phyloP scores from a whole-genome alignment of 2,888 invertebrate genomes.

The Catocala nupta region DNA sequence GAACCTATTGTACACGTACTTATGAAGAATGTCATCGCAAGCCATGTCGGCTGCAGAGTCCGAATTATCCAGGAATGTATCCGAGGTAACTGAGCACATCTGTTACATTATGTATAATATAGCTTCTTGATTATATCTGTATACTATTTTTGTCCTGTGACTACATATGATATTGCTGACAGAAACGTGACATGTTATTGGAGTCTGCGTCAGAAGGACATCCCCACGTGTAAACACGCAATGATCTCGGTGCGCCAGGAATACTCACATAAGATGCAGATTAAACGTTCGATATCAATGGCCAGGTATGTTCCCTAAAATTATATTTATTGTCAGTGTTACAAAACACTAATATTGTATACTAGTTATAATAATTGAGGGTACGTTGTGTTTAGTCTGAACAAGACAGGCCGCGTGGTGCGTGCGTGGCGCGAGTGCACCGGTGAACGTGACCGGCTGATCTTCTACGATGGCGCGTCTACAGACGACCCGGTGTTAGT shows the following conservation, averaged over 20 bases:
- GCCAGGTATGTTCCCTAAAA: slow-evolving; percentile 79
- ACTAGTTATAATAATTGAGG: too few species aligned
- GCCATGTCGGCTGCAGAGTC: slow-evolving; percentile 95
- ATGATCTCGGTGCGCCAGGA: slow-evolving; percentile 95
- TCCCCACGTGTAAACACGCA: slow-evolving; percentile 96
- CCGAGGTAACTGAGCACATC: slow-evolving; percentile 73
- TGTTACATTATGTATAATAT: too few species aligned
- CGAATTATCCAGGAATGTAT: slow-evolving; percentile 96
- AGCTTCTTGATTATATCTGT: too few species aligned
- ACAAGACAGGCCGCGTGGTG: slow-evolving; percentile 91
- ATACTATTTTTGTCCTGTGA: too few species aligned
- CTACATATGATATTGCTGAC: slow-evolving; percentile 11
- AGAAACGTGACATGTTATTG: slow-evolving; percentile 97
- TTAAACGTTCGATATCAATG: slow-evolving; percentile 89
- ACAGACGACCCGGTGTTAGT: slow-evolving; percentile 94
- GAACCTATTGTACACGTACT: slow-evolving; percentile 94
- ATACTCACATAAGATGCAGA: slow-evolving; percentile 91
- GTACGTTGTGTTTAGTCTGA: slow-evolving; percentile 80
- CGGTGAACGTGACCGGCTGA: slow-evolving; percentile 93
- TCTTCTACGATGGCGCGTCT: slow-evolving; percentile 94
- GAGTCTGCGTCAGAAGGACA: slow-evolving; percentile 94
- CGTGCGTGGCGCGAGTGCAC: slow-evolving; percentile 95
- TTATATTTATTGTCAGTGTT: too few species aligned
- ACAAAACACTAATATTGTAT: too few species aligned
- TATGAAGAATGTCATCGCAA: slow-evolving; percentile 95